Conservation (phyloP, 2,888 invertebrate species). For the Orchesellides sinensis region DNA sequence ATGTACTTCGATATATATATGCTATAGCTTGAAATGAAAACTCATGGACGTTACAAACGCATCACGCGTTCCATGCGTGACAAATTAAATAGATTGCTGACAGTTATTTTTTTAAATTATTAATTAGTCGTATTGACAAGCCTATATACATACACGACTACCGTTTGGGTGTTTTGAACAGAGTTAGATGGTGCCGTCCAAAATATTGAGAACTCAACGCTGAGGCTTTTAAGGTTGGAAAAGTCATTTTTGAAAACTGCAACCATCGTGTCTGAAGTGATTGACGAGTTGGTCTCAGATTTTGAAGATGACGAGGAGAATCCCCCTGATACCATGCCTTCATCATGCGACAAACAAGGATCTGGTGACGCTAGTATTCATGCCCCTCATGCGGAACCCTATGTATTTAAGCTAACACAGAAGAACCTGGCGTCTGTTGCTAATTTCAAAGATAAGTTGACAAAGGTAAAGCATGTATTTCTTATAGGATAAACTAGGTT, state of each 20-base stretch:
- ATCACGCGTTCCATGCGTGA: too few species aligned
- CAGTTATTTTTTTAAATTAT: too few species aligned
- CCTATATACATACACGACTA: too few species aligned
- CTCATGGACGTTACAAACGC: too few species aligned
- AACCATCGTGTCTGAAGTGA: slow-evolving; percentile 61
- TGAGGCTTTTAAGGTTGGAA: slow-evolving; percentile 64
- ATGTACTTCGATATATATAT: too few species aligned
- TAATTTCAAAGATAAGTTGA: slow-evolving; percentile 33
- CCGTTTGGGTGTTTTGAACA: too few species aligned
- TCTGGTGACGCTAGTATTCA: slow-evolving; percentile 16
- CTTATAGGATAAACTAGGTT: too few species aligned
- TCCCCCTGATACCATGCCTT: not conserved
- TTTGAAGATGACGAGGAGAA: slow-evolving; percentile 45
- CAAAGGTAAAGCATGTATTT: too few species aligned
- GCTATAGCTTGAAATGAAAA: too few species aligned
- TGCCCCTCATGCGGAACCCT: not conserved
- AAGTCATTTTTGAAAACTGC: slow-evolving; percentile 62
- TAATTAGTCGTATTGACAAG: too few species aligned
- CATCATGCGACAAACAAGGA: not conserved
- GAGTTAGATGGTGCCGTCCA: slow-evolving; percentile 36
- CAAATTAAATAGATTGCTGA: too few species aligned
- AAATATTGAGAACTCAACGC: slow-evolving; percentile 40
- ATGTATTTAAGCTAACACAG: slow-evolving; percentile 18
- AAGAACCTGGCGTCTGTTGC: slow-evolving; percentile 5
- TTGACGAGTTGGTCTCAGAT: slow-evolving; percentile 65